Percentiles rank a stretch among this genome's conserved stretches.
phyloP scores from a whole-genome alignment of 2,113 vertebrate species.

The Cephalopterus ornatus region DNA sequence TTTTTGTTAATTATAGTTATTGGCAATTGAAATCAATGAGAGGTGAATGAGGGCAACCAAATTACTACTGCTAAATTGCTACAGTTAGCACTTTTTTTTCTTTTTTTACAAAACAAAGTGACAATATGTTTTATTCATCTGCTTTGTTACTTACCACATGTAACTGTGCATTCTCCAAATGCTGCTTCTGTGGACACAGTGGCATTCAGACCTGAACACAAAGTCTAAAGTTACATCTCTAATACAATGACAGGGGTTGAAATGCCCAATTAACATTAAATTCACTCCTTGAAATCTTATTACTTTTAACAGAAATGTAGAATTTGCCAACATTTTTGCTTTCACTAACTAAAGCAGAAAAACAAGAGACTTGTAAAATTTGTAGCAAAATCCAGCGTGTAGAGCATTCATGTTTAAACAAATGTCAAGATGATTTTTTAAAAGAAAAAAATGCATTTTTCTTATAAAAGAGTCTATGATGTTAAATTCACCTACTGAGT shows the following conservation, averaged over 20 bases:
- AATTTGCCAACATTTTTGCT: not conserved
- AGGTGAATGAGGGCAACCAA: conserved; percentile 46
- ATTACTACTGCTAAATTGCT: conserved; percentile 51
- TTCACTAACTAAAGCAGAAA: not conserved
- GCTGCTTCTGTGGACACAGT: conserved; percentile 46
- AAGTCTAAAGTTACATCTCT: conserved; percentile 30
- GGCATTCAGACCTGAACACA: conserved; percentile 51
- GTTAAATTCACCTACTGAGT: not conserved
- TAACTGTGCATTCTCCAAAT: conserved; percentile 65
- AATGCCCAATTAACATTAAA: not conserved
- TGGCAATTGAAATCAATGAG: conserved; percentile 61
- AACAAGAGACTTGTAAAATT: not conserved
- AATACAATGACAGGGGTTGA: not conserved
- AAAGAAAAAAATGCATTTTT: not conserved
- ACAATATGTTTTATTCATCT: conserved; percentile 38
- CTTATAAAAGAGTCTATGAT: not conserved
- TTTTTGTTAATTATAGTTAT: conserved; percentile 63
- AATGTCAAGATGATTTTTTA: not conserved
- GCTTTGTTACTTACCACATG: conserved; percentile 67
- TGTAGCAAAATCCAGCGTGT: not conserved
- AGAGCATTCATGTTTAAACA: not conserved
- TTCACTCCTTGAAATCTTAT: not conserved
- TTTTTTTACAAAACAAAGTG: not conserved
- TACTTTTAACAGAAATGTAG: not conserved
- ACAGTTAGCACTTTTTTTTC: conserved; percentile 40